phyloP scores from a whole-genome alignment of 2,113 vertebrate genomes.

The Rhabdornis inornatus region DNA sequence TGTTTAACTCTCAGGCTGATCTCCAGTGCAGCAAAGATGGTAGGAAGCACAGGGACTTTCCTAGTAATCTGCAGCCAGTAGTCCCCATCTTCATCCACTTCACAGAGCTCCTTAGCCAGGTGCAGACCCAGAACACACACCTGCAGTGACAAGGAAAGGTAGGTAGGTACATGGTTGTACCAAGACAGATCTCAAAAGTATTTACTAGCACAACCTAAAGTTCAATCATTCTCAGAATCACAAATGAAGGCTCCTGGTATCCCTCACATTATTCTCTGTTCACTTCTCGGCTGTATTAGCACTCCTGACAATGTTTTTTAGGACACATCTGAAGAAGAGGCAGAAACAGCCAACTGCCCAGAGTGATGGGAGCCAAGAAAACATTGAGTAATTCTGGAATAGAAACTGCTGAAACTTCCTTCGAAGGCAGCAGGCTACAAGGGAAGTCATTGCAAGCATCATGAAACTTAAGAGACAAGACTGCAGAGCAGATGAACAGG shows the following conservation, averaged over 20 bases:
- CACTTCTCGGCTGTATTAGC: neutral
- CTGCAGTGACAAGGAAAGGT: conserved; percentile 61
- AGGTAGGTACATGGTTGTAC: neutral
- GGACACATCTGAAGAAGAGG: neutral
- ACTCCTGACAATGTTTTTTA: neutral
- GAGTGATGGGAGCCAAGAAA: neutral
- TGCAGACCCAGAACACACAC: conserved; percentile 94
- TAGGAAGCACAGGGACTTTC: conserved; percentile 87
- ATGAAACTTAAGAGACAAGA: neutral
- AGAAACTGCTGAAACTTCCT: neutral
- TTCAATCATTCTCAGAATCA: neutral
- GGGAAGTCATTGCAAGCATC: neutral
- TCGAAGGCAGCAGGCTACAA: neutral
- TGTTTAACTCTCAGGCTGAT: conserved; percentile 90
- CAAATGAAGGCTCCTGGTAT: neutral
- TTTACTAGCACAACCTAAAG: neutral
- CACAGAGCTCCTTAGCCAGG: conserved; percentile 93
- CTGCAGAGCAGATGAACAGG: neutral
- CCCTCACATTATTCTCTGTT: neutral
- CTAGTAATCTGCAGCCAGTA: conserved; percentile 89
- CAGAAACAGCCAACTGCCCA: neutral
- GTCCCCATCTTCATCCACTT: conserved; percentile 88
- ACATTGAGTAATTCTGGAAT: fast-evolving
- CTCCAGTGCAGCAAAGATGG: conserved; percentile 87
- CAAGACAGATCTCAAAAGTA: neutral